Percentiles rank a stretch among this genome's conserved stretches.
Evolutionary conservation across 2,888 invertebrate genomes (phyloP).

Genomic region (Ochlodes sylvanus): DNA sequence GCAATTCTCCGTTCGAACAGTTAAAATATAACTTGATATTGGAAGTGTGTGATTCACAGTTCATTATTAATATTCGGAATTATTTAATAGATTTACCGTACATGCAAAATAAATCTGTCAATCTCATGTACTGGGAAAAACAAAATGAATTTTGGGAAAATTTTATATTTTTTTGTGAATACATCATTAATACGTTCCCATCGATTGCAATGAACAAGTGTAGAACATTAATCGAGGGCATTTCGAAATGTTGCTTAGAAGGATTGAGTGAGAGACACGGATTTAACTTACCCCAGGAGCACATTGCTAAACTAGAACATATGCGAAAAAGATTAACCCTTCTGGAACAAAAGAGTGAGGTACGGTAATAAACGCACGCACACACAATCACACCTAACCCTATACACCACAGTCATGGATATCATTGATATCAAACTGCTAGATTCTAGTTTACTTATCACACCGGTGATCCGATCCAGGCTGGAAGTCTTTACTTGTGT

Average conservation of each 20-base stretch:
- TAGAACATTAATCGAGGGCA: conserved; percentile 62
- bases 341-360: conserved; percentile 54
- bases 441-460: too few species aligned
- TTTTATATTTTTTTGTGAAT: conserved; percentile 62
- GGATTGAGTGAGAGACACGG: conserved; percentile 55
- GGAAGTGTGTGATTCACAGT: conserved; percentile 66
- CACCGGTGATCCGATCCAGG: too few species aligned
- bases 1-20: conserved; percentile 62
- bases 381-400: too few species aligned
- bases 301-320: conserved; percentile 51
- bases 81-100: conserved; percentile 70
- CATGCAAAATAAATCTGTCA: conserved; percentile 44
- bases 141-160: conserved; percentile 68
- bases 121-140: conserved; percentile 65
- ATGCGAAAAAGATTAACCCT: conserved; percentile 53
- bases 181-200: conserved; percentile 65
- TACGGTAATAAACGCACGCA: conserved; percentile 40
- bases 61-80: conserved; percentile 57
- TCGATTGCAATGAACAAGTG: conserved; percentile 63
- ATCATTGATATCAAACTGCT: too few species aligned
- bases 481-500: too few species aligned
- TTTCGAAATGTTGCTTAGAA: conserved; percentile 59
- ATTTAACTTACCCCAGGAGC: conserved; percentile 55
- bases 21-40: conserved; percentile 62
- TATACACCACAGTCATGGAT: too few species aligned